Base-by-base conservation (phyloP, 1,140 invertebrate species). In the Bombus picipes region DNA sequence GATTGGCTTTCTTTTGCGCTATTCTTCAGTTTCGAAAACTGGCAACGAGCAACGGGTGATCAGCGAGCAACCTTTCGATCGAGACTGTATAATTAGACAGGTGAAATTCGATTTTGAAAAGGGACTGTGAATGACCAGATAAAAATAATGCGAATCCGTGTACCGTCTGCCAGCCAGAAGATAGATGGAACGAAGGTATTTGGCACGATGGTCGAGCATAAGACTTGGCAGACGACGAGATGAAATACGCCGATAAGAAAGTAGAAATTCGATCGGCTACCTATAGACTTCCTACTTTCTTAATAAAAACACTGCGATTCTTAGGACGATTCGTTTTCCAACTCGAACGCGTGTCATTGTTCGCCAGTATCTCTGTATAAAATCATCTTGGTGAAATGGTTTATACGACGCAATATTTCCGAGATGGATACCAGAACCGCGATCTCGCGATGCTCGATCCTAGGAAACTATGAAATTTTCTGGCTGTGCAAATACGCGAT, bases 111-210 rank as follows among this genome's bases (percentile, higher is more conserved):
- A 70, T 65, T 80, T 80, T 80, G 68, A 65, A 72, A 85, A 85
- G 83, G 78, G 73, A 80, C 89, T 90, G 89, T 90, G 89, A 90
- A 90, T 90, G 88, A 90, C 86, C 89, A 90, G 89, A 90, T 90
- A 90, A 90, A 90, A 90, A 90, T 90, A 90, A 90, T 90, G 86
- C 80, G 68, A 79, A 85, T 90, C 80, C 87, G 71, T 79, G 83
- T 83, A 83, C 86, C 78, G 66, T 85, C 72, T 87, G 83, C 86
- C 89, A 85, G 89, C 28, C 66, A 89, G 83, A 86, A 90, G 87
- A 88, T 85, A 90, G 86, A 90, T 85, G 86, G 86, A 83, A 74
- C 78, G 88, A 68, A 88, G 89, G 89, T 90, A 90, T 90, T 90
- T 90, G 89, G 89, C 88, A 90, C 89, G 82, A 90, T 90, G 73